Conservation (phyloP, 2,888 invertebrate genomes). For the Gymnocheta viridis region DNA sequence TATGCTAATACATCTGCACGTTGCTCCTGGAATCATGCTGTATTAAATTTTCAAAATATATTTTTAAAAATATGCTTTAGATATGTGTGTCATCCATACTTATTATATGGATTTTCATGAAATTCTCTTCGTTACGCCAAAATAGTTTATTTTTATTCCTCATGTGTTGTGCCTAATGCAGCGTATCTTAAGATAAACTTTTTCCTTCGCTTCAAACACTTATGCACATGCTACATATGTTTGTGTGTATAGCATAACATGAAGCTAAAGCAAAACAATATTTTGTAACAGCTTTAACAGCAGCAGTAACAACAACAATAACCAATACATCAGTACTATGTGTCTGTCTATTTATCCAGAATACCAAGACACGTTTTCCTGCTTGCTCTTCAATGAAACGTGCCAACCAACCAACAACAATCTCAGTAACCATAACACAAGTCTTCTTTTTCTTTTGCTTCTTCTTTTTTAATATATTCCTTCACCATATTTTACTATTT, state of each 20-base stretch:
- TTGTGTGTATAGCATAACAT: constrained; percentile 56
- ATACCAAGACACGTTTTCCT: constrained; percentile 62
- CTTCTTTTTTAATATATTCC: not conserved
- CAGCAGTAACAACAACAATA: not conserved
- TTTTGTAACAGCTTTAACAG: constrained; percentile 56
- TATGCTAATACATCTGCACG: not conserved
- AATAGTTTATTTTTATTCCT: constrained; percentile 52
- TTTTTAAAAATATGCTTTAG: constrained; percentile 47
- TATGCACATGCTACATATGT: not conserved
- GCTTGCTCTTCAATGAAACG: constrained; percentile 64
- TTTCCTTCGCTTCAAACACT: constrained; percentile 21
- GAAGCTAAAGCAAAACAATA: constrained; percentile 59
- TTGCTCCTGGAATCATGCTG: constrained; percentile 38
- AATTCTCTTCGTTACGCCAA: constrained; percentile 39
- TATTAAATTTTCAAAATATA: constrained; percentile 29
- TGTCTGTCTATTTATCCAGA: constrained; percentile 31
- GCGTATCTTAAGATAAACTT: constrained; percentile 65
- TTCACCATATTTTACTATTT: constrained; percentile 22
- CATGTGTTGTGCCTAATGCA: constrained; percentile 54
- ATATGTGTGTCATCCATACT: constrained; percentile 60
- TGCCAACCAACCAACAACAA: constrained; percentile 64
- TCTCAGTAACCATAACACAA: constrained; percentile 64
- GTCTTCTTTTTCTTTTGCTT: not conserved
- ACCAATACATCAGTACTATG: constrained; percentile 21
- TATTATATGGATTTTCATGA: constrained; percentile 18